Base-by-base conservation (phyloP, 1,140 invertebrate genomes). In the Asobara japonica region DNA sequence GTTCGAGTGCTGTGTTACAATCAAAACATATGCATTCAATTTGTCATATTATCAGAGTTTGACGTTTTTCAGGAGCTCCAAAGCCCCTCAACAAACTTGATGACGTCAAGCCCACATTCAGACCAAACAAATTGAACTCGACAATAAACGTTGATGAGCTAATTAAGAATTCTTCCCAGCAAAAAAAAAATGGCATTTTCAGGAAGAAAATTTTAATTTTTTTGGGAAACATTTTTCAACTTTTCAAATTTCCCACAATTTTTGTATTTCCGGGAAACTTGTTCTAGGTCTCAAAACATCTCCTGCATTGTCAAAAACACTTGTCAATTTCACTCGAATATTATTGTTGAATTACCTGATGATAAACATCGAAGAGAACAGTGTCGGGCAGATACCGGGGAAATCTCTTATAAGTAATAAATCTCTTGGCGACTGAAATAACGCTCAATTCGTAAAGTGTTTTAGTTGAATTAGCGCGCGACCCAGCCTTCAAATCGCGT, bases 391-490 rank as follows among this genome's bases (percentile, higher is more conserved):
- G 20, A 36, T 36, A 36, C 4, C 7, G 4, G 11, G n/a, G 31
- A 29, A 2, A 64, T 64, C 30, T 36, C 20, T 64, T 64, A 31
- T 31, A n/a, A 30, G 7, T 16, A 4, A 31, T n/a, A 16, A 64
- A 64, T 31, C 16, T 30, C n/a, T 13, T 36, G 13, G 31, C 61
- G 2, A 64, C 61, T 27, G 61, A 30, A 16, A 16, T 36, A 65
- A 76, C 82, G 64, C 77, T 76, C 74, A 79, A 83, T 5, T 83
- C 38, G 65, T 25, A 70, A 20, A 38, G 31, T 48, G 48, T 30
- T 51, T 51, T 51, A 6, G 18, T 51, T 20, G 22, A 7, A 51
- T 51, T 51, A 20, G 45, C 18, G 1, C 18, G 45, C 20, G 18
- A 51, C 18, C 2, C 8, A 20, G 18, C 45, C 45, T 51, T n/a